Base-by-base conservation (phyloP, 2,797 vertebrate genomes). In the Pempheris klunzingeri region DNA sequence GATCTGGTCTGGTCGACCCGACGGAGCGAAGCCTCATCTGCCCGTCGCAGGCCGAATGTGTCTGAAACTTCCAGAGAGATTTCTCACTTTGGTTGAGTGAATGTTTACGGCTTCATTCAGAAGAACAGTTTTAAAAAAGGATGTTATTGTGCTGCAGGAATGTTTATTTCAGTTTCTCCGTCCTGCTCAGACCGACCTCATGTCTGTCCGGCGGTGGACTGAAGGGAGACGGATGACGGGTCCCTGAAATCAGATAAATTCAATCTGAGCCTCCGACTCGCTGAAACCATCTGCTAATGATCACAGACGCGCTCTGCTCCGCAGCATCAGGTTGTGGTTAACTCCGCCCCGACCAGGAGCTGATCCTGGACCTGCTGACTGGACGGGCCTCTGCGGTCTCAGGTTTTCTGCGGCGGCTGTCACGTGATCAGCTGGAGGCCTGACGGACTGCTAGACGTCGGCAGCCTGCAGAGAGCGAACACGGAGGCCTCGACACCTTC, bases 261-360 rank as follows among this genome's bases (percentile, higher is more conserved):
- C 5, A 69, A 36, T 43, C 12, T 55, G 80, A 62, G 39, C 64
- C 58, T 44, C 17, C 58, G 44, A 32, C 1, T 15, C 10, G 43
- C 32, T 68, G 15, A 69, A 57, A 61, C 57, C 87, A 90, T 92
- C 87, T 90, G 90, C 79, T 74, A 86, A 65, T 44, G 52, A 90
- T 91, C 88, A 84, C 59, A 62, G 69, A 77, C 84, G 61, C 24
- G 80, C 81, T 83, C 85, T 74, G 61, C 86, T 83, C 79, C 80
- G 87, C 83, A 87, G 85, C 78, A 68, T 90, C 80, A 81, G 86
- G 39, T 86, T 78, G 34, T 47, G 74, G 74, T 90, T 89, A 83
- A 32, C 1, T 22, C 24, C 18, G 66, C 80, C 64, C 55, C 54
- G 75, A 84, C 76, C 77, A 59, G 78, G 67, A 82, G 46, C 82